These are phyloP conservation scores for Gopherus evgoodei DNA, from an alignment of 2,113 vertebrate genomes.

Conservation along the genomic window DNA sequence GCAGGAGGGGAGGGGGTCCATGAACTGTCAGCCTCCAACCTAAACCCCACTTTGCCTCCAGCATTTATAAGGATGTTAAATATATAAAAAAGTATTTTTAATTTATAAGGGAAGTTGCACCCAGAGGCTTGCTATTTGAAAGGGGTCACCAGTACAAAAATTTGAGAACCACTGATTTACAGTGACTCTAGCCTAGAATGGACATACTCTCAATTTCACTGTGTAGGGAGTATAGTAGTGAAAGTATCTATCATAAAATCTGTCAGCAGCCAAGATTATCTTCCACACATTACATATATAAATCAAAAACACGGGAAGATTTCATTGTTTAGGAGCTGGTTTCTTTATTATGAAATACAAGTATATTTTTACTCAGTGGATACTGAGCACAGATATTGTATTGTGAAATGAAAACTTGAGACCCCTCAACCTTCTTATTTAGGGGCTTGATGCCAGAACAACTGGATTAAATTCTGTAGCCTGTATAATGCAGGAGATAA, in stretches of 20 bases:
- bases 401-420: neutral
- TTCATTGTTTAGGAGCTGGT: neutral
- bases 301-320: neutral
- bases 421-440: neutral
- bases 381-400: neutral
- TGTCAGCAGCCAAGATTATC: slow-evolving; percentile 1
- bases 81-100: too few relatives aligned
- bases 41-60: too few relatives aligned
- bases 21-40: too few relatives aligned
- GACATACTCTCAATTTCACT: neutral
- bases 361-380: neutral
- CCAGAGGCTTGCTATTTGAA: too few relatives aligned
- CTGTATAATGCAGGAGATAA: neutral
- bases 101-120: too few relatives aligned
- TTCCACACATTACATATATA: slow-evolving; percentile 23
- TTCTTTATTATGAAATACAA: neutral
- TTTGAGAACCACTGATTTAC: neutral
- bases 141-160: too few relatives aligned
- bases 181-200: neutral
- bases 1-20: too few relatives aligned
- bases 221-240: neutral
- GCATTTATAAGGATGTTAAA: too few relatives aligned
- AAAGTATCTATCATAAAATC: slow-evolving; percentile 15
- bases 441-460: neutral
- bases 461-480: neutral